Evolutionary conservation across 2,113 vertebrate genomes (phyloP).

Genomic region (Oryzias melastigma): DNA sequence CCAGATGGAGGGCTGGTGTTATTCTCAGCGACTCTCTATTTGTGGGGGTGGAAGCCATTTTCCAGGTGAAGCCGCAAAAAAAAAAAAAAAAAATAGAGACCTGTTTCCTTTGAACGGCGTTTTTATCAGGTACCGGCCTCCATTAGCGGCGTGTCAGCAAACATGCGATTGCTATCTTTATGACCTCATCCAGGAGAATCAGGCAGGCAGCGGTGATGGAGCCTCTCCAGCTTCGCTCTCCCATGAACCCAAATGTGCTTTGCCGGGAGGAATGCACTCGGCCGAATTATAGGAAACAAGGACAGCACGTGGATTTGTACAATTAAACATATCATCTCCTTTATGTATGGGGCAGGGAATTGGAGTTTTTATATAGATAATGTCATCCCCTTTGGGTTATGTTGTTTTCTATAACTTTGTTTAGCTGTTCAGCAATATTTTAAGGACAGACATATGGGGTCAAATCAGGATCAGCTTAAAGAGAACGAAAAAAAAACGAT

Average conservation of each 20-base stretch:
- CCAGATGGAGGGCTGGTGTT: conserved; percentile 42
- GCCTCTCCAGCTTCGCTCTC: conserved; percentile 25
- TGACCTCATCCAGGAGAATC: conserved; percentile 53
- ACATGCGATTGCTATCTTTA: conserved; percentile 38
- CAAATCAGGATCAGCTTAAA: too few species aligned
- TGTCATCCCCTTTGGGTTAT: conserved; percentile 63
- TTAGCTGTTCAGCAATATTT: conserved; percentile 21
- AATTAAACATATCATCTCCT: conserved; percentile 45
- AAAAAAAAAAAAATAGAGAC: conserved; percentile 36
- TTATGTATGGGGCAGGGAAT: conserved; percentile 69
- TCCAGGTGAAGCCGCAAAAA: conserved; percentile 42
- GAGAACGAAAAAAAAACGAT: too few species aligned
- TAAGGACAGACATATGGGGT: neutral
- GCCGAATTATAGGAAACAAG: conserved; percentile 62
- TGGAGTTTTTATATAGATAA: conserved; percentile 51
- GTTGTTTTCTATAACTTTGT: conserved; percentile 45
- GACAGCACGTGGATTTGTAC: conserved; percentile 47
- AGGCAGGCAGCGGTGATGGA: conserved; percentile 28
- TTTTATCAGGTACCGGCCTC: conserved; percentile 19
- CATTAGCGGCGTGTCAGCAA: conserved; percentile 19
- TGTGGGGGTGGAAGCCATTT: conserved; percentile 42
- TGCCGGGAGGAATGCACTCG: conserved; percentile 59
- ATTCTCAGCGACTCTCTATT: conserved; percentile 14
- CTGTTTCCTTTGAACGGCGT: neutral
- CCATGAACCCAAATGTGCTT: conserved; percentile 45